These are phyloP conservation scores for Telmatherina bonti DNA, from an alignment of 2,797 vertebrate genomes.

Conservation along the genomic window DNA sequence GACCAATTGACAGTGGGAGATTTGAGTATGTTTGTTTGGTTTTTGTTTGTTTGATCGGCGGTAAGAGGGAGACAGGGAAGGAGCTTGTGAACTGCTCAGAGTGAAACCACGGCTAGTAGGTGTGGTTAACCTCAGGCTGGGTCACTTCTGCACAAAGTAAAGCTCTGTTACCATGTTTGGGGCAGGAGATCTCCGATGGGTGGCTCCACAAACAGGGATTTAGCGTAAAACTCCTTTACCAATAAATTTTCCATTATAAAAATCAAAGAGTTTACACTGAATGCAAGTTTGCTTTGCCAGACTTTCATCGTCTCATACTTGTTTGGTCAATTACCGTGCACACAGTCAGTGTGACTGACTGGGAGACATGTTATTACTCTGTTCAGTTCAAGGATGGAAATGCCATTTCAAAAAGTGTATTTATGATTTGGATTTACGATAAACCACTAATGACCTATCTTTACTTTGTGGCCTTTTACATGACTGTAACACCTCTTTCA, in stretches of 20 bases:
- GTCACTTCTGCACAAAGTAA: constrained; percentile 66
- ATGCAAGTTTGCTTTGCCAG: constrained; percentile 37
- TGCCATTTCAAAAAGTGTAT: constrained; percentile 69
- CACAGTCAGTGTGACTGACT: constrained; percentile 45
- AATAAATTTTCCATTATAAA: constrained; percentile 45
- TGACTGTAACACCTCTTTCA: constrained; percentile 78
- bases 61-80: constrained; percentile 43
- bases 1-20: constrained; percentile 57
- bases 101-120: constrained; percentile 66
- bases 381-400: constrained; percentile 70
- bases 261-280: constrained; percentile 47
- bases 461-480: constrained; percentile 75
- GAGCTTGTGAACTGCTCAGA: constrained; percentile 56
- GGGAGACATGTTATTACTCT: constrained; percentile 59
- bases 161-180: constrained; percentile 54
- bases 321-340: constrained; percentile 54
- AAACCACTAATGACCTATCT: constrained; percentile 79
- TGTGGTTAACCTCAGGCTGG: constrained; percentile 79
- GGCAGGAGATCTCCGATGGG: constrained; percentile 40
- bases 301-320: constrained; percentile 42
- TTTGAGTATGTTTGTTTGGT: constrained; percentile 62
- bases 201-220: constrained; percentile 47
- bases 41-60: constrained; percentile 72
- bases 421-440: constrained; percentile 75
- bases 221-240: constrained; percentile 35